Conservation (phyloP, 2,113 vertebrate genomes). For the Eurystomus gularis region DNA sequence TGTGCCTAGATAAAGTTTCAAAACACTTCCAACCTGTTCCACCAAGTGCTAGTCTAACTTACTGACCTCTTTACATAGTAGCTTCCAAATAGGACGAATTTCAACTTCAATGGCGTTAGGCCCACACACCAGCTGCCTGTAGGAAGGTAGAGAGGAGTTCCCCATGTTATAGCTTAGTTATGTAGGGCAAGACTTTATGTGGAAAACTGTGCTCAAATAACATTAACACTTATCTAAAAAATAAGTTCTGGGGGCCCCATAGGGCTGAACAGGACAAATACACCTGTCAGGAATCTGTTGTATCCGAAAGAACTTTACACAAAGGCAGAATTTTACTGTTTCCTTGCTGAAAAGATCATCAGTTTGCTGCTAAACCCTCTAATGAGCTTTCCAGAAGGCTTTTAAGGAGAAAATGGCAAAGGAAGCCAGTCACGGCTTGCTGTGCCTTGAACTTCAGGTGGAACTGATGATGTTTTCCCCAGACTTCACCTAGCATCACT, state of each 20-base stretch:
- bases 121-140: slow-evolving; percentile 72
- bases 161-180: neutral
- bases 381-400: neutral
- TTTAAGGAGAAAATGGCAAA: neutral
- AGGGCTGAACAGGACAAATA: neutral
- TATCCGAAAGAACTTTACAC: neutral
- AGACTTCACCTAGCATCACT: neutral
- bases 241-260: neutral
- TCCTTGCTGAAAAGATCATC: neutral
- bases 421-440: neutral
- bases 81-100: slow-evolving; percentile 74
- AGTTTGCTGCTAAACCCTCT: neutral
- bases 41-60: neutral
- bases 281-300: neutral
- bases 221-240: neutral
- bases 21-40: neutral
- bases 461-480: neutral
- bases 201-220: neutral
- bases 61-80: slow-evolving; percentile 75
- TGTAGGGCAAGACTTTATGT: neutral
- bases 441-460: neutral
- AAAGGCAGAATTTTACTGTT: neutral
- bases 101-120: slow-evolving; percentile 74
- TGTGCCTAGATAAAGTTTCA: neutral
- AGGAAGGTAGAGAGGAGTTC: neutral